Percentiles rank a stretch among this genome's conserved stretches.
Conservation (phyloP, 2,797 vertebrate genomes). For the Gymnothorax reevesii region DNA sequence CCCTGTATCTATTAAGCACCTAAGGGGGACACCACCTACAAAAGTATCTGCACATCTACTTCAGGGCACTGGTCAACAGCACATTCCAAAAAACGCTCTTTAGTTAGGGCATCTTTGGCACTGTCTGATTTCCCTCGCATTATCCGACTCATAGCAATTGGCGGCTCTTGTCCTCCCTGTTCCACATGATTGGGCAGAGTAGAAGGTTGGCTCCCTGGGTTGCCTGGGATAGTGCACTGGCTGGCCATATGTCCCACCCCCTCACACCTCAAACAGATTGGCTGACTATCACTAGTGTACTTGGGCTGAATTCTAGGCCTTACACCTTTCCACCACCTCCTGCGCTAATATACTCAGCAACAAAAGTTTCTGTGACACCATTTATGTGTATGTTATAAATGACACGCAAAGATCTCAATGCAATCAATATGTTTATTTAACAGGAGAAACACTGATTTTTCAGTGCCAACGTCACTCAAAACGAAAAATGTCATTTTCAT, state of each 20-base stretch:
- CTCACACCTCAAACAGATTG: constrained; percentile 33
- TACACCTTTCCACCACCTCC: neutral
- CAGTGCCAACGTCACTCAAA: too few species aligned
- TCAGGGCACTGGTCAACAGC: constrained; percentile 32
- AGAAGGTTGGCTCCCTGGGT: too few species aligned
- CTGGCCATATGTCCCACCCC: constrained; percentile 12
- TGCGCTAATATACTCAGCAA: too few species aligned
- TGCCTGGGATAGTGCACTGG: neutral
- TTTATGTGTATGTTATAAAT: too few species aligned
- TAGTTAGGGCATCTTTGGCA: neutral
- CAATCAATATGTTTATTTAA: too few species aligned
- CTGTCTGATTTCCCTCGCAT: neutral
- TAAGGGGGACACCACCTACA: neutral
- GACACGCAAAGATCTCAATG: too few species aligned
- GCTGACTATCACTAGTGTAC: constrained; percentile 27
- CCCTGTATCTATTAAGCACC: constrained; percentile 31
- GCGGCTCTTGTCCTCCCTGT: neutral
- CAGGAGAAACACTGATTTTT: too few species aligned
- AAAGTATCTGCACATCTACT: constrained; percentile 18
- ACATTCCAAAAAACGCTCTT: neutral
- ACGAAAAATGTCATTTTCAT: too few species aligned
- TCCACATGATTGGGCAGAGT: too few species aligned
- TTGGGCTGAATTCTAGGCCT: neutral
- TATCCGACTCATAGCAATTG: constrained; percentile 13
- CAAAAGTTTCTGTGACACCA: too few species aligned